Evolutionary conservation across 2,797 vertebrate genomes (phyloP).

Genomic region (Pteronotus mesoamericanus): DNA sequence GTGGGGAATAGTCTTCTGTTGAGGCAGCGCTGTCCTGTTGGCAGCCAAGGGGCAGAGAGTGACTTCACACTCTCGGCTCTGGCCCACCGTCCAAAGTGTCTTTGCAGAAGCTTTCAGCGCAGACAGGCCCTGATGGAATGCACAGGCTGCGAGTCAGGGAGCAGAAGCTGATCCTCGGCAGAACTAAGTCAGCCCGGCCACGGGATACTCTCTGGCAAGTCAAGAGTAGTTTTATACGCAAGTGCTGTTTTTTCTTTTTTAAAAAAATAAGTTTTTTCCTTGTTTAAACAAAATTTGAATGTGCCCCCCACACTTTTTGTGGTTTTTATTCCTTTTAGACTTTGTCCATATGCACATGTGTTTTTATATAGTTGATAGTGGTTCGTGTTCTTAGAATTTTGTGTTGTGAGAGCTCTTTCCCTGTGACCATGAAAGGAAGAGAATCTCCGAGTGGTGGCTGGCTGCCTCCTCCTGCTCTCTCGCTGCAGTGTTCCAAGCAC

Average conservation of each 20-base stretch:
- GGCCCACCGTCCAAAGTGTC: background rate
- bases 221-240: background rate
- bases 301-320: background rate
- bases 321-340: background rate
- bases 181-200: background rate
- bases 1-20: background rate
- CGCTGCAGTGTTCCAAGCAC: background rate
- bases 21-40: background rate
- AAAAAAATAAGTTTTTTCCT: background rate
- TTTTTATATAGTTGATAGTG: slow-evolving; percentile 5
- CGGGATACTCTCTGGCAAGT: background rate
- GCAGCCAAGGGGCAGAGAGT: background rate
- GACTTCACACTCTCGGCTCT: background rate
- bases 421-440: background rate
- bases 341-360: background rate
- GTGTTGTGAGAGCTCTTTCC: background rate
- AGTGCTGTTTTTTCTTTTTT: background rate
- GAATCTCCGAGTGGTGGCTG: background rate
- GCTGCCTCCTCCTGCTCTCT: background rate
- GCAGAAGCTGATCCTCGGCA: background rate
- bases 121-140: background rate
- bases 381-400: background rate
- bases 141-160: background rate
- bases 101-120: slow-evolving; percentile 3
- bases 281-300: background rate